A percentile compares a stretch with the other conserved stretches of the same genome.
phyloP scores from a whole-genome alignment of 2,797 vertebrate genomes.

The Catamblyrhynchus diadema region DNA sequence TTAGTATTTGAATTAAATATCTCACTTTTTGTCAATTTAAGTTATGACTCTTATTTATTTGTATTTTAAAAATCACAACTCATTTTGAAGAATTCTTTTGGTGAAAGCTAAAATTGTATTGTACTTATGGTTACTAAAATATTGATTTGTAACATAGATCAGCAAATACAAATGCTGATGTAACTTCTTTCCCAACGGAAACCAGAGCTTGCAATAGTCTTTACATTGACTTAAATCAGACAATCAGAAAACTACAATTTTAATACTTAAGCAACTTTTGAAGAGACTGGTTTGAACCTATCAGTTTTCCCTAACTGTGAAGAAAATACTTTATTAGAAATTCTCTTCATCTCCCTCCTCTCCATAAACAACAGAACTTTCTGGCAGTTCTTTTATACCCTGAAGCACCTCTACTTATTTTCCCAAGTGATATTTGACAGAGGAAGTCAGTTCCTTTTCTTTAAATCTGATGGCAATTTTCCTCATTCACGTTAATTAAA shows the following conservation, averaged over 20 bases:
- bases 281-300: neutral
- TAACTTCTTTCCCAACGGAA: slow-evolving; percentile 10
- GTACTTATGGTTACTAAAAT: neutral
- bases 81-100: neutral
- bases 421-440: neutral
- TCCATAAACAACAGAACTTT: neutral
- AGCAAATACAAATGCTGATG: neutral
- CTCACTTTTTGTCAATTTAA: neutral
- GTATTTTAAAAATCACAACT: neutral
- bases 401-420: neutral
- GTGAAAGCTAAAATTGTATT: neutral
- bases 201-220: neutral
- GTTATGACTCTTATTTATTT: neutral
- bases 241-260: neutral
- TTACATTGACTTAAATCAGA: neutral
- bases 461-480: neutral
- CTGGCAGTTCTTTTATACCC: neutral
- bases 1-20: neutral
- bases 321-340: neutral
- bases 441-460: neutral
- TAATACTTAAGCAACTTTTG: neutral
- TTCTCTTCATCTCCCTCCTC: neutral
- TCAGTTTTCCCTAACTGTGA: neutral
- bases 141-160: neutral
- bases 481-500: neutral